phyloP scores from a whole-genome alignment of 2,797 vertebrate species.

The Pangasius djambal region DNA sequence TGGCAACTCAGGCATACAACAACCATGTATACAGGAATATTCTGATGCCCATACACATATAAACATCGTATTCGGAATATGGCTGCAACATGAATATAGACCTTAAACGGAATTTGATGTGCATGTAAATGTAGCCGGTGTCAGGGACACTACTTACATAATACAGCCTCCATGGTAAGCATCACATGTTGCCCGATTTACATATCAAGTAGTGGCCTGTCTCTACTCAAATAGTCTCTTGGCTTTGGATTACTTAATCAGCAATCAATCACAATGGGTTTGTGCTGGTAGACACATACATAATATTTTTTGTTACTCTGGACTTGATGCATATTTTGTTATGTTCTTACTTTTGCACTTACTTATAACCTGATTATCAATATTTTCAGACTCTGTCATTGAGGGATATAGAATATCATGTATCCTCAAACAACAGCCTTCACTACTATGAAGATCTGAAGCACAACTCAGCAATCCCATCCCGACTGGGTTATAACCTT shows the following conservation, averaged over 20 bases:
- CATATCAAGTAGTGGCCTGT: background rate
- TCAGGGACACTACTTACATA: background rate
- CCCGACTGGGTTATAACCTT: slow-evolving; percentile 82
- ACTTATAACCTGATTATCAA: background rate
- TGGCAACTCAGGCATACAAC: too few species aligned
- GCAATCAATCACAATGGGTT: background rate
- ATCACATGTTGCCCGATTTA: background rate
- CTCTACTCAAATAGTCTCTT: background rate
- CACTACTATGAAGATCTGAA: slow-evolving; percentile 80
- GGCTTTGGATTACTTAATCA: background rate
- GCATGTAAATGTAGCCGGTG: background rate
- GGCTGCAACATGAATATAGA: too few species aligned
- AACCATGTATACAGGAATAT: too few species aligned
- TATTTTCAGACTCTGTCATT: slow-evolving; percentile 82
- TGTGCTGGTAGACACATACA: background rate
- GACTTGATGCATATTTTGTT: background rate
- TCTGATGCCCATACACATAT: too few species aligned
- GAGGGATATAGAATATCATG: slow-evolving; percentile 89
- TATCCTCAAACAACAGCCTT: slow-evolving; percentile 76
- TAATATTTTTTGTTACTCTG: background rate
- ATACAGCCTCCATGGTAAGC: background rate
- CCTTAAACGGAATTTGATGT: too few species aligned
- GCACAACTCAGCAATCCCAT: slow-evolving; percentile 71
- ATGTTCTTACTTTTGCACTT: background rate
- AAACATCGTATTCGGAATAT: too few species aligned